Evolutionary conservation across 2,113 vertebrate genomes (phyloP), one percentile per base, ranked within the genome.

Genomic region (Ploceus nigricollis): DNA sequence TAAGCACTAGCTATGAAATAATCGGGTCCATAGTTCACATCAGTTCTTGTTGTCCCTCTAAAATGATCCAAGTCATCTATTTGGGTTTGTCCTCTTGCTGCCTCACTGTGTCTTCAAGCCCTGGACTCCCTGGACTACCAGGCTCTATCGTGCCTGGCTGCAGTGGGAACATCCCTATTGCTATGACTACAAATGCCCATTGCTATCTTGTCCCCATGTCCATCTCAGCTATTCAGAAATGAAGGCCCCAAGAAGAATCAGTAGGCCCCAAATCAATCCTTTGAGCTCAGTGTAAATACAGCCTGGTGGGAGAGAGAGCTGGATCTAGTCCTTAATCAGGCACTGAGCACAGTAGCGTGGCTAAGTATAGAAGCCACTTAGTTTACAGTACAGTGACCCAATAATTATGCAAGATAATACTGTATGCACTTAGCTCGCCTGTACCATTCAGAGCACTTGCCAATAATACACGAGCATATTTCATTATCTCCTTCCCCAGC

Each of bases 371-470:
- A 30, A 96, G 89, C 91, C 91, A 94, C 94, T 95, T 97, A 84
- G 82, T 95, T 93, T 97, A 96, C 95, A 97, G 96, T 96, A 96
- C 87, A 69, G 96, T 95, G 95, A 97, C 85, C 91, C 91, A 96
- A 95, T 96, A 96, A 96, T 97, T 96, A 96, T 95, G 96, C 97
- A 98, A 97, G 97, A 96, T 97, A 98, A 97, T 97, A 96, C 97
- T 92, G 92, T 94, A 96, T 87, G 87, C 94, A 96, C 96, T 98
- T 92, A 96, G 95, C 96, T 97, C 0, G 69, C 95, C 97, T 96
- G 96, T 89, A 75, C 93, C 80, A 84, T 88, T 87, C 76, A 86
- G 86, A 94, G 83, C 45, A 70, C 84, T 95, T 97, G 97, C 97
- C 97, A 97, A 91, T 89, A 96, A 92, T 73, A 93, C 95, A 89